Evolutionary conservation across 2,113 vertebrate species (phyloP), one percentile per base, ranked within the genome.

Genomic region (Saguinus imperator): DNA sequence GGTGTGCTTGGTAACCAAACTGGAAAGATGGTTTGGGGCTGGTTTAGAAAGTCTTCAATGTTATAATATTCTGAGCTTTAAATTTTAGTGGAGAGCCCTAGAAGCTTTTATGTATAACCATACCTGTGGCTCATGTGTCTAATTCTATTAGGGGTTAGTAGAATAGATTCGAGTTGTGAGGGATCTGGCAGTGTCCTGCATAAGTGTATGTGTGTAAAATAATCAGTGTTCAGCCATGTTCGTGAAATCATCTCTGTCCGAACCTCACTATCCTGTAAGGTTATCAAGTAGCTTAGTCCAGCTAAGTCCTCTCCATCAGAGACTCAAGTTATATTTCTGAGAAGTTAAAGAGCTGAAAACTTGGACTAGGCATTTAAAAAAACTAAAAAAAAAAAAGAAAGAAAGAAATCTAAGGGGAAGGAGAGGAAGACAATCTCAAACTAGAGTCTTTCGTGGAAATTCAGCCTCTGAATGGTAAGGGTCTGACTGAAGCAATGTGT

Each of bases 261-360:
- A 91, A 88, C 48, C 57, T 88, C 70, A 77, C 32, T 91, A 18
- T 93, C 37, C 66, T 79, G 17, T 92, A 77, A 86, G 29, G 6
- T 55, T 91, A 91, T 81, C 57, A 73, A 97, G 40, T 90, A 72
- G 45, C 11, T 86, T 72, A 95, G 66, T 13, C 13, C 32, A 50
- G 52, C 5, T 92, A 95, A 73, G 6, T 86, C 73, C 3, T 83
- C 14, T 89, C n/a, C 16, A 94, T 50, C 37, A 93, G 66, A 93
- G 64, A 72, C 37, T 16, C 32, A 86, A 81, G 84, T 92, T 73
- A 68, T 86, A 93, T 89, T 94, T 92, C 93, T 89, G 40, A 87
- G 43, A 95, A 94, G 68, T 88, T 82, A 87, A 94, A 57, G 10
- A 84, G 40, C 70, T 64, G 58, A 89, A 81, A 89, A 95, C 29